These are phyloP conservation scores for Sorex maritimensis DNA, from an alignment of 2,797 vertebrate species.

Conservation along the genomic window DNA sequence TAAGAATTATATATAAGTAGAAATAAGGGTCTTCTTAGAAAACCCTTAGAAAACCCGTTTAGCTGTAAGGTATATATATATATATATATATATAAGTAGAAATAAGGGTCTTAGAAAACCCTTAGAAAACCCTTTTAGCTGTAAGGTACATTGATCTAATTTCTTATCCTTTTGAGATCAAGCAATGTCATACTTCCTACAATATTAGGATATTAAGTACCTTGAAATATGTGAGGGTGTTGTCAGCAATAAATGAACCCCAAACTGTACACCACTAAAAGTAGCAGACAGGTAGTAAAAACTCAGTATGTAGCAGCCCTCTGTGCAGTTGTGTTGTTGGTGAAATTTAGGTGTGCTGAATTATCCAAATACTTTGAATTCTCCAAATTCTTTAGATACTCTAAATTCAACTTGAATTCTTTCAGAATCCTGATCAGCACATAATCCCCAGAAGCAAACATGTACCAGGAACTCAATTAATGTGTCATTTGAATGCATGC, in stretches of 20 bases:
- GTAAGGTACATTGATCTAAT: not conserved
- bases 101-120: not conserved
- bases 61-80: not conserved
- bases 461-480: not conserved
- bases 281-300: not conserved
- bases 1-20: not conserved
- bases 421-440: too few species aligned
- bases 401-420: constrained; percentile 23
- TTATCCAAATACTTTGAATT: not conserved
- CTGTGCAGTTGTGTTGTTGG: not conserved
- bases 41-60: not conserved
- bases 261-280: not conserved
- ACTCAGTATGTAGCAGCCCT: not conserved
- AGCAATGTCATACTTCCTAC: not conserved
- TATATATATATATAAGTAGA: not conserved
- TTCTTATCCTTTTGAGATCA: not conserved
- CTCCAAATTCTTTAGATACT: too few species aligned
- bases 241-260: not conserved
- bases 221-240: not conserved
- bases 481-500: not conserved
- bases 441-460: not conserved
- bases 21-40: not conserved
- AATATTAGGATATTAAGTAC: not conserved
- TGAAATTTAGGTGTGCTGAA: not conserved
- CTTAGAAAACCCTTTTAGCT: not conserved